These are phyloP conservation scores for Augiades crinisus DNA, from an alignment of 2,888 invertebrate species.

Conservation along the genomic window DNA sequence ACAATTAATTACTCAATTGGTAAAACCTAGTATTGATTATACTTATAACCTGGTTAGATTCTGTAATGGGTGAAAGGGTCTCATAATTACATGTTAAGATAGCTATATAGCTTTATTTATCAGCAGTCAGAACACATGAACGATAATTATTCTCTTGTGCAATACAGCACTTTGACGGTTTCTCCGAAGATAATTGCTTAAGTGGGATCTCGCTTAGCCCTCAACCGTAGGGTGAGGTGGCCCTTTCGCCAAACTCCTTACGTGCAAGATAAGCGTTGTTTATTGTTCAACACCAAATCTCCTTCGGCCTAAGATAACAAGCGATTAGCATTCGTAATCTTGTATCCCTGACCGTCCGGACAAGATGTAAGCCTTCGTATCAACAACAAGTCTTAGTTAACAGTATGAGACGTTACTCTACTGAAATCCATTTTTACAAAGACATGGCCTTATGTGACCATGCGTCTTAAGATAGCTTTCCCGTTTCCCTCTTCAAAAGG, in stretches of 20 bases:
- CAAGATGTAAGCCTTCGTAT: slow-evolving; percentile 2
- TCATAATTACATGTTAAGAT: too few relatives aligned
- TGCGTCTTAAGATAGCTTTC: too few relatives aligned
- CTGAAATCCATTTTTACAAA: too few relatives aligned
- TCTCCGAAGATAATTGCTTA: slow-evolving; percentile 40
- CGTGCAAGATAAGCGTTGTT: slow-evolving; percentile 40
- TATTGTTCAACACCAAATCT: slow-evolving; percentile 39
- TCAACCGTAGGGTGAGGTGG: slow-evolving; percentile 34
- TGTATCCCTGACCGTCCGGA: slow-evolving; percentile 5
- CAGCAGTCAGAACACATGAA: slow-evolving; percentile 27
- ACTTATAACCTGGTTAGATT: too few relatives aligned
- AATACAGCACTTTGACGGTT: slow-evolving; percentile 35
- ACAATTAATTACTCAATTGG: too few relatives aligned
- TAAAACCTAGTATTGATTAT: too few relatives aligned
- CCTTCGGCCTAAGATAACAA: slow-evolving; percentile 38
- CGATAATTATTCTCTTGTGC: slow-evolving; percentile 27
- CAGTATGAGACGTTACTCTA: too few relatives aligned
- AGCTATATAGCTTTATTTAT: slow-evolving; percentile 7
- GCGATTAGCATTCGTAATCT: slow-evolving; percentile 25
- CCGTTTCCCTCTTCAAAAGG: too few relatives aligned
- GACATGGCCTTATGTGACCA: too few relatives aligned
- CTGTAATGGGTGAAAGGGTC: too few relatives aligned
- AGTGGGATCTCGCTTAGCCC: slow-evolving; percentile 43
- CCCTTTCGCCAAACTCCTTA: slow-evolving; percentile 40
- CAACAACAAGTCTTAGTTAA: background rate